Evolutionary conservation across 1,140 invertebrate species (phyloP).

Genomic region (Pomacea maculata): DNA sequence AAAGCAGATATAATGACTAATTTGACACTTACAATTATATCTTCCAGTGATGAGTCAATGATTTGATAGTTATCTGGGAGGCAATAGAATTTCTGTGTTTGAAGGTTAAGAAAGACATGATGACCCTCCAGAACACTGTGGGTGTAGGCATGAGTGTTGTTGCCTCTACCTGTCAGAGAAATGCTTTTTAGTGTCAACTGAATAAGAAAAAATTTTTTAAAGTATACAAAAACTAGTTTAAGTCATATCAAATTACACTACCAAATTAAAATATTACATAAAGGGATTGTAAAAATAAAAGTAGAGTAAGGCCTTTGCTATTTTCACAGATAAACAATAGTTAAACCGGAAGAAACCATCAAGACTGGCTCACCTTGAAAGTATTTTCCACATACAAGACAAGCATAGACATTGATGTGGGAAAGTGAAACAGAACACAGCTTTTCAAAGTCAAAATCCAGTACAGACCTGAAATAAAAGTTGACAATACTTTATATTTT

Average conservation of each 20-base stretch:
- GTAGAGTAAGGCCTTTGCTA: neutral
- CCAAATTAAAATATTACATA: neutral
- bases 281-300: neutral
- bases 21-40: conserved; percentile 81
- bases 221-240: no score
- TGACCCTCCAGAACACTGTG: conserved; percentile 97
- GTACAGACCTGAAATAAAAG: conserved; percentile 74
- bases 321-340: neutral
- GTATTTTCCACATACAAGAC: conserved; percentile 99
- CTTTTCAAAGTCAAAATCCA: conserved; percentile 99
- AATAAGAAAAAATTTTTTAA: neutral
- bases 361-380: conserved; percentile 78
- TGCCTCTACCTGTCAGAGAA: conserved; percentile 83
- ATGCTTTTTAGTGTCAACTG: neutral
- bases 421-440: conserved; percentile 97
- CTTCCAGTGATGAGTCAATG: conserved; percentile 97
- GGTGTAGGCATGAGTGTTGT: conserved; percentile 98
- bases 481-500: neutral
- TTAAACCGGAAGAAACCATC: neutral
- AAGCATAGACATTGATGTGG: conserved; percentile 99
- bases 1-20: neutral
- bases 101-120: conserved; percentile 97
- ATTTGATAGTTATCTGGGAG: conserved; percentile 99
- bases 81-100: conserved; percentile 98
- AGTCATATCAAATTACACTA: neutral